Conservation (phyloP, 1,140 invertebrate species). For the Varroa destructor region DNA sequence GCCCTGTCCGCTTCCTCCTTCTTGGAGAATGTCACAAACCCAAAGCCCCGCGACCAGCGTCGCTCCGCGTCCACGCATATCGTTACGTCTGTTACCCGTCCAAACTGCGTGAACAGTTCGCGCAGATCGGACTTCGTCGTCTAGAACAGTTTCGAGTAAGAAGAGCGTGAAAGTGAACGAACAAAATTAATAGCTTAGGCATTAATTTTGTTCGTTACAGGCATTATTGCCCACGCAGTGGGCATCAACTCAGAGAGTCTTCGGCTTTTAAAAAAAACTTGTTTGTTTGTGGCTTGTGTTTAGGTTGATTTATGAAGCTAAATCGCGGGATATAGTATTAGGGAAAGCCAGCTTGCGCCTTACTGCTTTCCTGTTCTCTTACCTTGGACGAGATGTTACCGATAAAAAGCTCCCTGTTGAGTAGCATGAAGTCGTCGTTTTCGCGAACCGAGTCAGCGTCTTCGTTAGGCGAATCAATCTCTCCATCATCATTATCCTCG, state of each 20-base stretch:
- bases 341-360: too few relatives aligned
- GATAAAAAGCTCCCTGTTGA: slow-evolving; percentile 33
- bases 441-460: slow-evolving; percentile 28
- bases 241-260: too few relatives aligned
- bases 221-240: too few relatives aligned
- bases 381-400: slow-evolving; percentile 31
- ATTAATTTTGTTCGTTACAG: too few relatives aligned
- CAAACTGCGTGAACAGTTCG: slow-evolving; percentile 1
- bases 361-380: too few relatives aligned
- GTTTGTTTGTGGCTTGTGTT: too few relatives aligned
- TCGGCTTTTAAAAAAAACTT: too few relatives aligned
- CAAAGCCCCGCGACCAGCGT: slow-evolving; percentile 21
- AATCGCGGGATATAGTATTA: too few relatives aligned
- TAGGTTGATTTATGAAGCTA: too few relatives aligned
- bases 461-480: slow-evolving; percentile 27
- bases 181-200: too few relatives aligned
- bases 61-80: slow-evolving; percentile 23
- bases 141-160: not conserved
- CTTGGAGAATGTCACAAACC: slow-evolving; percentile 28
- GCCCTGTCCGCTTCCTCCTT: slow-evolving; percentile 27
- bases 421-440: slow-evolving; percentile 1
- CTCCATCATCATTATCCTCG: slow-evolving; percentile 20
- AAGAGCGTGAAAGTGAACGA: too few relatives aligned
- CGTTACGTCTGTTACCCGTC: slow-evolving; percentile 6
- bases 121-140: slow-evolving; percentile 12